A percentile compares a stretch with the other conserved stretches of the same genome.
Conservation (phyloP, 2,797 vertebrate species). For the Periparus ater region DNA sequence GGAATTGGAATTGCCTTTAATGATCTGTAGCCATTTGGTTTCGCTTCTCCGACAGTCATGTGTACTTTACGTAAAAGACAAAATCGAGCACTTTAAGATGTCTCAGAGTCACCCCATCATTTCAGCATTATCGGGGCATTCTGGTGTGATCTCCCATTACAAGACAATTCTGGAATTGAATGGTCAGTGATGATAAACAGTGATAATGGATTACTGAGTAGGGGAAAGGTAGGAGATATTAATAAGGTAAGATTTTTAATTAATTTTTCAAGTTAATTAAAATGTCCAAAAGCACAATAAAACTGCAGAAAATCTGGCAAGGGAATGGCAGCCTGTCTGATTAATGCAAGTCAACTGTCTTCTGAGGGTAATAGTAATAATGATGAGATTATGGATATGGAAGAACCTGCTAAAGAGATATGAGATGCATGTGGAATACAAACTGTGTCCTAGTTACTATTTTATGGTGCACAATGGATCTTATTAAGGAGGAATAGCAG, state of each 20-base stretch:
- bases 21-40: neutral
- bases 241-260: slow-evolving; percentile 82
- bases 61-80: neutral
- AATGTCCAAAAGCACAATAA: slow-evolving; percentile 85
- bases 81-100: neutral
- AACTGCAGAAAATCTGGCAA: slow-evolving; percentile 80
- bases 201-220: slow-evolving; percentile 64
- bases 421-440: slow-evolving; percentile 78
- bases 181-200: slow-evolving; percentile 77
- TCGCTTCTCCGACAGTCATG: neutral
- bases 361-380: slow-evolving; percentile 83
- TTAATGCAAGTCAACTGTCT: slow-evolving; percentile 82
- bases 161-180: slow-evolving; percentile 24
- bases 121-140: neutral
- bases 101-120: neutral
- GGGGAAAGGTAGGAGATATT: slow-evolving; percentile 70
- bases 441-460: slow-evolving; percentile 79
- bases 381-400: slow-evolving; percentile 82
- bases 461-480: slow-evolving; percentile 84
- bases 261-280: slow-evolving; percentile 86
- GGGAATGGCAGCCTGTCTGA: slow-evolving; percentile 80
- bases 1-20: slow-evolving; percentile 17
- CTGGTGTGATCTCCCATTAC: neutral
- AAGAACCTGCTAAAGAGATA: slow-evolving; percentile 81
- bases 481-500: slow-evolving; percentile 81